These are phyloP conservation scores for Drosophila algonquin DNA, from an alignment of 2,888 invertebrate genomes.

Conservation along the genomic window DNA sequence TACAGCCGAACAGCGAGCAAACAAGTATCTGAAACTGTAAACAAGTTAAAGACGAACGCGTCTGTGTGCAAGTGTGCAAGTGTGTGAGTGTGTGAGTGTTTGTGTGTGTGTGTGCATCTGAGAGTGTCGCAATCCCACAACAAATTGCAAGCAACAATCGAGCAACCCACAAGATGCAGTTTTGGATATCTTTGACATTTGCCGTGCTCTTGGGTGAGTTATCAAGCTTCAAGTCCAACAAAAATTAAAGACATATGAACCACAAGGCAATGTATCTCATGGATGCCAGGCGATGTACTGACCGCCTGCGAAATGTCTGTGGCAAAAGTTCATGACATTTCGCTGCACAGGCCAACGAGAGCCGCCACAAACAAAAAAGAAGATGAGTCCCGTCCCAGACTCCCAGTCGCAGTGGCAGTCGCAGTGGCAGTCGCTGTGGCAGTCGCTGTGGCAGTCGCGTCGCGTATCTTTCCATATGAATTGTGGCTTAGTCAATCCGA, in stretches of 20 bases:
- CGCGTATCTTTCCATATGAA: slow-evolving; percentile 65
- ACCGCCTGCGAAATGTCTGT: slow-evolving; percentile 46
- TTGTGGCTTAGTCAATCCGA: slow-evolving; percentile 47
- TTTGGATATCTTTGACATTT: slow-evolving; percentile 79
- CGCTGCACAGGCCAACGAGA: slow-evolving; percentile 42
- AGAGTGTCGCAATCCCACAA: slow-evolving; percentile 39
- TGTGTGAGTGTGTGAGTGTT: slow-evolving; percentile 41
- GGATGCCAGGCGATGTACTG: slow-evolving; percentile 23
- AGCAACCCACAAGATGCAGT: slow-evolving; percentile 63
- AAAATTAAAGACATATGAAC: slow-evolving; percentile 35
- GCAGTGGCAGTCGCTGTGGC: slow-evolving; percentile 13
- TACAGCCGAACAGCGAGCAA: slow-evolving; percentile 27
- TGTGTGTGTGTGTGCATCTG: slow-evolving; percentile 41
- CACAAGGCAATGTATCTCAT: slow-evolving; percentile 30
- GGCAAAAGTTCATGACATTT: slow-evolving; percentile 61
- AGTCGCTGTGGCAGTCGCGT: no score
- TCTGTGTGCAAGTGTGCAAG: not conserved
- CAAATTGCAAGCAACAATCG: slow-evolving; percentile 41
- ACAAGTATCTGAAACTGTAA: slow-evolving; percentile 54
- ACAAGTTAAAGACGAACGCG: slow-evolving; percentile 21
- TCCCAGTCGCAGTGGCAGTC: slow-evolving; percentile 27
- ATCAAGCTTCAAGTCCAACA: slow-evolving; percentile 39
- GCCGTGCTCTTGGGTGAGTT: slow-evolving; percentile 74
- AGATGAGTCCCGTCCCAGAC: slow-evolving; percentile 60
- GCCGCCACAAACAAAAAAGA: slow-evolving; percentile 45